Evolutionary conservation across 2,888 invertebrate species (phyloP), one percentile per base, ranked within the genome.

Genomic region (Drosophila kokeensis): DNA sequence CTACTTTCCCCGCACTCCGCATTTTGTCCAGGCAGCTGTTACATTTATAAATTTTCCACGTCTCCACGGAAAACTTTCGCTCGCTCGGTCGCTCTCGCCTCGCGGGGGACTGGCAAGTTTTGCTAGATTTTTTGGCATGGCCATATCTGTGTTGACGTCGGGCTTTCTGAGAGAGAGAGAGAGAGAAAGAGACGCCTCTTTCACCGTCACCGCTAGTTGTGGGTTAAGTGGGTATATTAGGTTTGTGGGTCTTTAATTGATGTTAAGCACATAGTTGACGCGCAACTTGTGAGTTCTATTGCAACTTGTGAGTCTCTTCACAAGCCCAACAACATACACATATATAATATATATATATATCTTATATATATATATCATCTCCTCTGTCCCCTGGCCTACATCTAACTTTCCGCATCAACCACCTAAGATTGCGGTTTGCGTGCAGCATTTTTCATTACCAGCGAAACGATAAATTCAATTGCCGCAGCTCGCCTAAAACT

Each of bases 211-310:
- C 69, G 61, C 52, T 42, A 68, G 87, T 75, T 75, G 50, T 89
- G 63, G 90, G 90, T 81, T 82, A 86, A 87, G 86, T 89, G 78
- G 72, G 66, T 78, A 74, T 85, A 87, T 89, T 82, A 76, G 81
- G 76, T 82, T 80, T 82, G 86, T 87, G 86, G 76, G 71, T 68
- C 86, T 87, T 81, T 81, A 89, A 85, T 89, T 89, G 88, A 78
- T 87, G 90, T 81, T 87, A 80, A 84, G 84, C 84, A 79, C 69
- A 67, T 53, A 69, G 83, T 81, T 81, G 70, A 67, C 61, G 76
- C 42, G 15, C 73, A 66, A 76, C 60, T 64, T 79, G 73, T 59
- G 62, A 76, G 58, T 73, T 68, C 69, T 61, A 69, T 64, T 64
- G 64, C 73, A 69, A 55, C 59, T 55, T 55, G 60, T 49, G 66